A percentile compares a stretch with the other conserved stretches of the same genome.
Evolutionary conservation across 2,113 vertebrate genomes (phyloP).

Genomic region (Ibidorhyncha struthersii): DNA sequence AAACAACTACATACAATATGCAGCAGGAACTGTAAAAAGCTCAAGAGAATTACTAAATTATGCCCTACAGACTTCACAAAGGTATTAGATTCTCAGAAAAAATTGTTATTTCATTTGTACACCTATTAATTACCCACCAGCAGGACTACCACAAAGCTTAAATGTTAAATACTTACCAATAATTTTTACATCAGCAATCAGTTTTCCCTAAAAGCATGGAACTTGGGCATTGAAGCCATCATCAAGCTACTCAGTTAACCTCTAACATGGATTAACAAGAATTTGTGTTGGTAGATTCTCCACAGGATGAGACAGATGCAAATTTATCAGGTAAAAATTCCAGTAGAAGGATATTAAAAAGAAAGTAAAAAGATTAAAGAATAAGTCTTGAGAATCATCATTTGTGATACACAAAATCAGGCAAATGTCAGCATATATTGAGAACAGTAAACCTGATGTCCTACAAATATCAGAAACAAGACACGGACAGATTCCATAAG

Average conservation of each 20-base stretch:
- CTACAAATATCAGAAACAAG: not conserved
- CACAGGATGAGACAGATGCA: not conserved
- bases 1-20: not conserved
- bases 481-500: not conserved
- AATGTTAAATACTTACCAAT: not conserved
- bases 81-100: not conserved
- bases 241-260: not conserved
- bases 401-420: not conserved
- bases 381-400: not conserved
- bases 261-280: not conserved
- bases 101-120: not conserved
- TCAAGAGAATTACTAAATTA: not conserved
- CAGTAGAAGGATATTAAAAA: not conserved
- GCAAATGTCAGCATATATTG: not conserved
- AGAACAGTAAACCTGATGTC: not conserved
- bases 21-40: not conserved
- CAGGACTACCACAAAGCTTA: not conserved
- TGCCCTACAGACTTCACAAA: not conserved
- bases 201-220: not conserved
- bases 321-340: not conserved
- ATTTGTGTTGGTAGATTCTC: not conserved
- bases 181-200: not conserved
- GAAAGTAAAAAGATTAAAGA: not conserved
- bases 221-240: not conserved
- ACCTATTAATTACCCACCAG: not conserved